Evolutionary conservation across 2,113 vertebrate genomes (phyloP), one percentile per base, ranked within the genome.

Genomic region (Neotoma lepida): DNA sequence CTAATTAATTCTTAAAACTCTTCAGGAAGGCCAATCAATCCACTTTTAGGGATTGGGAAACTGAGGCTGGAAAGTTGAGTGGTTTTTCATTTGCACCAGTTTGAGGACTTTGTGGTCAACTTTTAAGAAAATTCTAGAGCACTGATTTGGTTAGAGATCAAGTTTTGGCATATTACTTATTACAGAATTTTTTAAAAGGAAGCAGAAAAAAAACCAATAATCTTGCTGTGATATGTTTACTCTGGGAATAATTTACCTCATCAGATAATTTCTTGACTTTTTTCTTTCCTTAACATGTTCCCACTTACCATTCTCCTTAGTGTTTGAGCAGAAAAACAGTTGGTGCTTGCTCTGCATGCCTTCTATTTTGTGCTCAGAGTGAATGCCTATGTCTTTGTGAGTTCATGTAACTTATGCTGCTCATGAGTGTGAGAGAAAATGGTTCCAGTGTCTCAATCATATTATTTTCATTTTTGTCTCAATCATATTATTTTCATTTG

Each of bases 1-100:
- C 77, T 95, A 95, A 94, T 96, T 96, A 89, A 91, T 76, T 91
- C 22, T 91, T 85, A 93, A 76, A 95, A 96, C 39, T 49, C 56
- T 66, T 77, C 14, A 49, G 33, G 35, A 30, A 84, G 76, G 6
- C n/a, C 66, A 90, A 92, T 84, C 88, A 94, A 64, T 51, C 20
- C 63, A 80, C 44, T 91, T 94, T 91, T 70, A 49, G n/a, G 9
- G 63, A 88, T 3, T 89, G 95, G 81, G 91, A 95, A 93, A 96
- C 49, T 86, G 89, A 96, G 93, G 20, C 96, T 88, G 44, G 18
- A 64, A 80, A 14, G 9, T 86, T 74, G 6, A 88, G 44, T 35
- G 56, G 17, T 2, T 41, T 78, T 64, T 92, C 49, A 49, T 54
- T 14, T 30, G 13, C 13, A 77, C 4, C 30, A 58, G 14, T 89